Evolutionary conservation across 2,797 vertebrate genomes (phyloP).

Genomic region (Cossypha niveicapilla): DNA sequence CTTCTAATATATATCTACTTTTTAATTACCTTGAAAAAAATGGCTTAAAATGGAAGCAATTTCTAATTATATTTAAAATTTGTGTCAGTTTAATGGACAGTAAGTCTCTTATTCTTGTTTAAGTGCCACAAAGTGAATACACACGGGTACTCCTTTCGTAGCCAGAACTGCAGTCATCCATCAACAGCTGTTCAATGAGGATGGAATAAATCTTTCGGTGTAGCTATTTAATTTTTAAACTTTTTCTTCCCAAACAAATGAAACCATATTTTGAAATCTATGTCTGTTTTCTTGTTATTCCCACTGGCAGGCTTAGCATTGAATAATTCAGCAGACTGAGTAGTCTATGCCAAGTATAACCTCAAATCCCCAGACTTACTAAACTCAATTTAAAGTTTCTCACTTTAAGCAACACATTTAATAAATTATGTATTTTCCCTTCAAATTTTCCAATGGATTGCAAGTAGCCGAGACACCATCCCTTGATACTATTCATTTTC

Average conservation of each 20-base stretch:
- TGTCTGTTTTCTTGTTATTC: constrained; percentile 46
- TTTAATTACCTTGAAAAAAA: neutral
- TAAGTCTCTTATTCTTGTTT: neutral
- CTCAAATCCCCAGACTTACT: constrained; percentile 51
- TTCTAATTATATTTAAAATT: neutral
- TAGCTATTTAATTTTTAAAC: constrained; percentile 25
- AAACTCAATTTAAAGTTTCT: constrained; percentile 69
- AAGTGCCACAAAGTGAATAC: neutral
- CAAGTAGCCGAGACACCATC: constrained; percentile 1
- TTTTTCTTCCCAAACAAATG: neutral
- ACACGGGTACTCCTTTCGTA: neutral
- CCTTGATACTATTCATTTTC: constrained; percentile 57
- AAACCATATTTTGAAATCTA: constrained; percentile 42
- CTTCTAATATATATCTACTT: neutral
- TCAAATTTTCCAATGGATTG: constrained; percentile 59
- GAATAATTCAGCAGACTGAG: constrained; percentile 64
- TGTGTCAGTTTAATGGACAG: neutral
- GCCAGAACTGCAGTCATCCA: neutral
- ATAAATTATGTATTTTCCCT: constrained; percentile 71
- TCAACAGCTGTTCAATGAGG: neutral
- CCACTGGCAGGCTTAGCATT: constrained; percentile 20
- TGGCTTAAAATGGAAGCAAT: neutral
- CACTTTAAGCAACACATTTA: constrained; percentile 64
- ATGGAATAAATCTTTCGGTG: neutral
- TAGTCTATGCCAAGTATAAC: constrained; percentile 40